Evolutionary conservation across 2,797 vertebrate genomes (phyloP).

Genomic region (Rallus crepitans): DNA sequence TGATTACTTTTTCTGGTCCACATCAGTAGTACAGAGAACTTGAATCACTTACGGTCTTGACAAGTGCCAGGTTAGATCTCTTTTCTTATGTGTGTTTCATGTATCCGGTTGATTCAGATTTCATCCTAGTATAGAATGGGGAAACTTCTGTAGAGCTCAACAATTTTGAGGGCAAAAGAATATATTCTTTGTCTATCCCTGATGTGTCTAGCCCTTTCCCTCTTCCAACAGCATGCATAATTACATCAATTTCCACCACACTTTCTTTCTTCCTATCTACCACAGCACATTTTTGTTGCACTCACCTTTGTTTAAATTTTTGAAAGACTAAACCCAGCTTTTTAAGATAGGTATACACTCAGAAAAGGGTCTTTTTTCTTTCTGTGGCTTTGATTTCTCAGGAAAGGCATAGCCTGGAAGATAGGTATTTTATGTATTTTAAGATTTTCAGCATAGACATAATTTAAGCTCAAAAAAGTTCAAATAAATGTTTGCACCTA

Average conservation of each 20-base stretch:
- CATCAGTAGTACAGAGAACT: background rate
- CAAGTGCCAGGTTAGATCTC: background rate
- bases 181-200: background rate
- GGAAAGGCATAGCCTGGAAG: background rate
- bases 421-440: background rate
- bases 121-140: background rate
- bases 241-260: accelerated
- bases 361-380: background rate
- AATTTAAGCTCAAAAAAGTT: background rate
- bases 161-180: background rate
- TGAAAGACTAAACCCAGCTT: background rate
- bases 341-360: background rate
- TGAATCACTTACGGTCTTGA: accelerated
- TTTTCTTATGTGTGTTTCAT: background rate
- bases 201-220: background rate
- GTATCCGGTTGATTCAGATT: background rate
- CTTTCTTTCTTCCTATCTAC: background rate
- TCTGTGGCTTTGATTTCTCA: background rate
- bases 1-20: background rate
- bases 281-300: background rate
- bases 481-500: background rate
- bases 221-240: accelerated
- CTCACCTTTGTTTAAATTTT: background rate
- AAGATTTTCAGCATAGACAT: background rate
- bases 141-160: background rate